Evolutionary conservation across 1,140 invertebrate genomes (phyloP), one percentile per base, ranked within the genome.

Genomic region (Caerostris extrusa): DNA sequence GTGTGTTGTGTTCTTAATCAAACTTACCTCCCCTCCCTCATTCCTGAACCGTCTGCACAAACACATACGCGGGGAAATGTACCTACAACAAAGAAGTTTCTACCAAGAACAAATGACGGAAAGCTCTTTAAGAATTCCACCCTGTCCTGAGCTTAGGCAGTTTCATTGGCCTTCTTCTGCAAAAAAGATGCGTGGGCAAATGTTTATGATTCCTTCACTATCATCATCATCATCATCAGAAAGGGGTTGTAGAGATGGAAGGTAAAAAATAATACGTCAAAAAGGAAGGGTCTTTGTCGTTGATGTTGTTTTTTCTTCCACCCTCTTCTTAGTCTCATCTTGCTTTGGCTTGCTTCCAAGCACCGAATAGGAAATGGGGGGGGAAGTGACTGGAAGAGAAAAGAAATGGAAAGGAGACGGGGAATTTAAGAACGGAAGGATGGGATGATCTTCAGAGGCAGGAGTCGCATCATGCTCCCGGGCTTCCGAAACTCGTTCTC

Each of bases 221-320:
- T 91, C 90, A 91, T 91, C 67, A 90, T 90, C 89, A 91, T 91
- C 90, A 91, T 91, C 90, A 91, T 91, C 90, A 90, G 81, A 69
- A 87, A 17, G 6, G 19, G 90, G 53, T 77, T 77, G 55, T 34
- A 34, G 34, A 34, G 58, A 57, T 60, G 34, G 56, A 60, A 69
- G 56, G 69, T 69, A 67, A 83, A 58, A 91, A 91, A 91, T 91
- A 91, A 91, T 91, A 91, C 77, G 90, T 83, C 90, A 91, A 83
- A 90, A 90, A 64, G 56, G 58, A 34, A 50, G 71, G 8, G 50
- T 53, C 71, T 19, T 34, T 17, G n/a, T 58, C 4, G 53, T 56
- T 57, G 34, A 57, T 83, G 82, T 64, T 90, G n/a, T 83, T 83
- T 61, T 64, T 56, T 64, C 77, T 12, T 34, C 55, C 77, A 19